These are phyloP conservation scores for Takifugu flavidus DNA, from an alignment of 2,113 vertebrate genomes.

Conservation along the genomic window DNA sequence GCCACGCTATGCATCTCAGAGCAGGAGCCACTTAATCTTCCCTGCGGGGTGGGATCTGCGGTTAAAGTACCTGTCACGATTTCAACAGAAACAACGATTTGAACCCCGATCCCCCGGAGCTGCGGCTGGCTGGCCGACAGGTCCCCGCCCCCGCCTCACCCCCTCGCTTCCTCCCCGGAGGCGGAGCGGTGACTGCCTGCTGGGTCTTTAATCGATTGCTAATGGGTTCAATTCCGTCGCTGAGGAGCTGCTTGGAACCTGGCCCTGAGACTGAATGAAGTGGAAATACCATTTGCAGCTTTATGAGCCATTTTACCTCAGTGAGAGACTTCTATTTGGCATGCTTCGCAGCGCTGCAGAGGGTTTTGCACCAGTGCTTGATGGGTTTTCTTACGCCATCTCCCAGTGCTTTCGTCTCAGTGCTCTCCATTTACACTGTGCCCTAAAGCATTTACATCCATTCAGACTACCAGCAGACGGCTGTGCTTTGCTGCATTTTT, in stretches of 20 bases:
- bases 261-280: constrained; percentile 78
- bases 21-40: constrained; percentile 39
- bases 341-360: constrained; percentile 72
- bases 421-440: constrained; percentile 68
- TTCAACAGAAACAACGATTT: constrained; percentile 71
- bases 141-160: constrained; percentile 11
- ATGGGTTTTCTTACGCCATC: constrained; percentile 71
- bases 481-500: constrained; percentile 65
- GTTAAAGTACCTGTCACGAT: constrained; percentile 55
- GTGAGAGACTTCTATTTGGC: constrained; percentile 75
- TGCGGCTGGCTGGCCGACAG: constrained; percentile 23
- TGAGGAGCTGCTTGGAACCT: constrained; percentile 75
- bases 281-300: constrained; percentile 80
- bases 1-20: constrained; percentile 8
- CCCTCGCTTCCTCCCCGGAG: constrained; percentile 47
- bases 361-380: constrained; percentile 70
- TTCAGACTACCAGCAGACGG: constrained; percentile 65
- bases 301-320: constrained; percentile 80
- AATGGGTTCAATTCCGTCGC: constrained; percentile 77
- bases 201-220: constrained; percentile 81
- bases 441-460: constrained; percentile 68
- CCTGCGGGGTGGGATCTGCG: constrained; percentile 32
- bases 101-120: constrained; percentile 50
- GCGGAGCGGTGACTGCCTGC: constrained; percentile 71
- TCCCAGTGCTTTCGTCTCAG: constrained; percentile 65